These are phyloP conservation scores for Yponomeuta malinellus DNA, from an alignment of 2,888 invertebrate genomes.

Conservation along the genomic window DNA sequence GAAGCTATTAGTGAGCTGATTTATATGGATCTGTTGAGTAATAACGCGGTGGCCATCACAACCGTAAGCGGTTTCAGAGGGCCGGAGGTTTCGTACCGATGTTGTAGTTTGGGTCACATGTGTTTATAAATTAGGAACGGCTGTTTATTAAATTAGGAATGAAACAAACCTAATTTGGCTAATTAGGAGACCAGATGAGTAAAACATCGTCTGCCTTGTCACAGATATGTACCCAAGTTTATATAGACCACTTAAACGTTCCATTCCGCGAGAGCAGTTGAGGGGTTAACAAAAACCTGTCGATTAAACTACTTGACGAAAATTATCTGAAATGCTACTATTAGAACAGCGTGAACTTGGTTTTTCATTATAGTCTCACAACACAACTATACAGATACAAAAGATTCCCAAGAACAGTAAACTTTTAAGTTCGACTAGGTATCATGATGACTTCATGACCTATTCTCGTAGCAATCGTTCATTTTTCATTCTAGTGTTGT, in stretches of 20 bases:
- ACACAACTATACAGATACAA: slow-evolving; percentile 26
- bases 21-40: neutral
- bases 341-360: neutral
- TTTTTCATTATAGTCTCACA: neutral
- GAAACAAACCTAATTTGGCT: too few relatives aligned
- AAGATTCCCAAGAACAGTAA: slow-evolving; percentile 39
- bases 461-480: neutral
- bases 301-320: neutral
- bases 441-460: slow-evolving; percentile 34
- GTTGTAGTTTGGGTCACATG: neutral
- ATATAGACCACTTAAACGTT: too few relatives aligned
- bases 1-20: neutral
- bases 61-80: neutral
- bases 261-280: too few relatives aligned
- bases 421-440: slow-evolving; percentile 42
- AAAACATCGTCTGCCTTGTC: too few relatives aligned
- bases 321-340: neutral
- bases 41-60: neutral
- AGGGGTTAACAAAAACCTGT: too few relatives aligned
- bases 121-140: neutral
- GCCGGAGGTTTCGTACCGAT: neutral
- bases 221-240: too few relatives aligned
- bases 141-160: neutral
- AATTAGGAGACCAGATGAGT: too few relatives aligned
- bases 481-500: neutral